Evolutionary conservation across 2,113 vertebrate genomes (phyloP), one percentile per base, ranked within the genome.

Genomic region (Lipophrys pholis): DNA sequence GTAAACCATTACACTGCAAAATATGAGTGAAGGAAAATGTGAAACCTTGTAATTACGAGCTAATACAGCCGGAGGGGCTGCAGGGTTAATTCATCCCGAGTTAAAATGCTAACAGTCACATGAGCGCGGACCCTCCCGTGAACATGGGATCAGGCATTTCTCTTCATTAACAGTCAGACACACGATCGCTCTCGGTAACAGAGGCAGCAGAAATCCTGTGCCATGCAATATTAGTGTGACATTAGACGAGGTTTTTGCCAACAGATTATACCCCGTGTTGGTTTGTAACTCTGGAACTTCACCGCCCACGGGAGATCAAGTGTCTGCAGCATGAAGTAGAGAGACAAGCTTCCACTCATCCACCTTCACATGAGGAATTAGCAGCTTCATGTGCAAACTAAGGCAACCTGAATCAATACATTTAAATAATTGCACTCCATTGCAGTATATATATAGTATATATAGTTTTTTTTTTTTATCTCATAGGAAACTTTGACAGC

Each of bases 11-110:
- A 90, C 82, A 82, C 35, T 64, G 48, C 71, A 40, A 75, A 77
- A 89, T 87, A 76, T 86, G 78, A 84, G 78, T 76, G 35, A 77
- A 74, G 67, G 73, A 83, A 81, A 85, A 88, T 46, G 41, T 76
- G 76, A 88, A 83, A 82, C 82, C 87, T 65, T 82, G 78, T 83
- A 80, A 92, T 90, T 89, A 86, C 60, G 70, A 57, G 50, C 73
- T 83, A 74, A 79, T 67, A 39, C 62, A 62, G 73, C 76, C 82
- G 12, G 63, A 58, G 71, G 82, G 58, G 39, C 68, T 54, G 55
- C 35, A 45, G 70, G 76, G 79, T 83, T 88, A 68, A 85, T 85
- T 82, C 78, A 42, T 5, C 35, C 61, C 35, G 16, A 63, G n/a
- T 81, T 58, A 62, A 45, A 82, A 78, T 50, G 54, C 63, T 84